These are phyloP conservation scores for Stercorarius parasiticus DNA, from an alignment of 2,113 vertebrate genomes.

Conservation along the genomic window DNA sequence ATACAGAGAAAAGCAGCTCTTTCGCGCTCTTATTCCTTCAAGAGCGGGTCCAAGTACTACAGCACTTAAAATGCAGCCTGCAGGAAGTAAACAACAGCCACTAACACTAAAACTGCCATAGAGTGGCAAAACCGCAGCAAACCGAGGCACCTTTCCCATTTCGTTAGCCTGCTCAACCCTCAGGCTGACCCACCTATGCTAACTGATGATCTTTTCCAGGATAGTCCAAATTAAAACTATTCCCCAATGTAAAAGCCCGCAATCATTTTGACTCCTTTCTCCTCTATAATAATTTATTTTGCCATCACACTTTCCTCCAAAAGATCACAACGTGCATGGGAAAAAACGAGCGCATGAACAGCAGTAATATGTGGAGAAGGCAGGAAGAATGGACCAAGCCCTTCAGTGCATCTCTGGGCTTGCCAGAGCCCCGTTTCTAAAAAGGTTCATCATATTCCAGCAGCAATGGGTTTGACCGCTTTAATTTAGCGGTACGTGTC, in stretches of 20 bases:
- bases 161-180: not conserved
- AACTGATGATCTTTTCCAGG: not conserved
- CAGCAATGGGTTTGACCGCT: slow-evolving; percentile 80
- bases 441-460: slow-evolving; percentile 76
- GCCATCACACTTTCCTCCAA: not conserved
- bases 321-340: not conserved
- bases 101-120: not conserved
- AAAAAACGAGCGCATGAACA: accelerated
- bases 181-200: not conserved
- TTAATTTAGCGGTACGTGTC: slow-evolving; percentile 81
- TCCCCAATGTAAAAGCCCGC: not conserved
- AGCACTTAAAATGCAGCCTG: not conserved
- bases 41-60: not conserved
- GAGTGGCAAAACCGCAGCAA: not conserved
- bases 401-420: not conserved
- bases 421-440: slow-evolving; percentile 62
- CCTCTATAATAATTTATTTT: not conserved
- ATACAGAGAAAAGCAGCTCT: not conserved
- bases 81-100: not conserved
- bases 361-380: not conserved
- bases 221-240: not conserved
- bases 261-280: not conserved
- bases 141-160: not conserved
- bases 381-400: not conserved
- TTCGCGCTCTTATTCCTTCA: not conserved